Evolutionary conservation across 2,888 invertebrate genomes (phyloP), one percentile per base, ranked within the genome.

Genomic region (Euclidia mi): DNA sequence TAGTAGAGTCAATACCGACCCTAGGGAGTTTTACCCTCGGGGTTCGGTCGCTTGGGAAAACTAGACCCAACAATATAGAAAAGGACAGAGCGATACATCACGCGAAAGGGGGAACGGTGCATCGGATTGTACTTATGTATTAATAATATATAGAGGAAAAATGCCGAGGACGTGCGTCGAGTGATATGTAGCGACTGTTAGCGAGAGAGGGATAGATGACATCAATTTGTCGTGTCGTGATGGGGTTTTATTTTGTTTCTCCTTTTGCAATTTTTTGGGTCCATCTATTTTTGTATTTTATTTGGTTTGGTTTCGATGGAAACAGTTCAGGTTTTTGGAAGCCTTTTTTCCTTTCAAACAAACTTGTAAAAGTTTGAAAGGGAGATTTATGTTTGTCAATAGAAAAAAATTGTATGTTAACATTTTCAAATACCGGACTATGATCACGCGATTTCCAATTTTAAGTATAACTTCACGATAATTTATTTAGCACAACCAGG

Each of bases 81-180:
- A 89, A 88, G 89, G 94, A 94, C 86, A 74, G 85, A 79, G 79
- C 75, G 85, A 92, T 84, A 77, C 76, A 79, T 62, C 66, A 67
- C 62, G 41, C 63, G 63, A 56, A 72, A 65, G 91, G 71, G 83
- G 63, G 84, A 94, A 73, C 84, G 84, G 93, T 85, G 87, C 89
- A 85, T 83, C 82, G 65, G 79, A 86, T 80, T 89, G 85, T 91
- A 93, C 91, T 91, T 94, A 93, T 93, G 88, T 94, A 93, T 94
- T 92, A 93, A 93, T 94, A 94, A 94, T 94, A 94, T 94, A 94
- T 92, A 94, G 91, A 93, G 94, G 93, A 94, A 94, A 94, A 94
- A 94, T 94, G 90, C 88, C 88, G 94, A 90, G 93, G 90, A 93
- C 92, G 91, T 92, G 92, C 87, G 87, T 85, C 78, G 90, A 89